phyloP scores from a whole-genome alignment of 2,797 vertebrate species.

The Pelodytes ibericus region DNA sequence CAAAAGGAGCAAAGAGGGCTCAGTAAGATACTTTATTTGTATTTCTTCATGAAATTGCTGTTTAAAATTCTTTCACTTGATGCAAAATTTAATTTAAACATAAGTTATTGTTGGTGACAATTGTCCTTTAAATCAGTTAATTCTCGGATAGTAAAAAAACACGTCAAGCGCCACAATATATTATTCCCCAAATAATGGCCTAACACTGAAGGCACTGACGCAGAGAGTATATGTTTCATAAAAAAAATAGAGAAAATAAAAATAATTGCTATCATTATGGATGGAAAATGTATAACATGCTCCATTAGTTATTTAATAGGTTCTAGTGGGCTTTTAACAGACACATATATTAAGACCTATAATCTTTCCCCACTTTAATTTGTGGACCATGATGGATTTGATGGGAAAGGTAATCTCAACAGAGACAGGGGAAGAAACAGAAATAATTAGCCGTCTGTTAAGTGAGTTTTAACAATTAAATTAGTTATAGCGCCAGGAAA shows the following conservation, averaged over 20 bases:
- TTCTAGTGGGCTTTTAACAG: constrained; percentile 30
- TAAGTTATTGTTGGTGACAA: no score
- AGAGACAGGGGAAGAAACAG: constrained; percentile 40
- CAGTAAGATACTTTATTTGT: no score
- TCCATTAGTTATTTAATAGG: constrained; percentile 49
- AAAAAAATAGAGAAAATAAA: constrained; percentile 25
- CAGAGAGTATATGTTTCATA: constrained; percentile 23
- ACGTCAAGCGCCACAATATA: not conserved
- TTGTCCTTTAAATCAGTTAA: not conserved
- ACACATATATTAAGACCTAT: constrained; percentile 34
- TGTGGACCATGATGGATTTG: constrained; percentile 27
- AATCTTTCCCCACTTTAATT: constrained; percentile 23
- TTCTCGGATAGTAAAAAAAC: not conserved
- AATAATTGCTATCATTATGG: constrained; percentile 40
- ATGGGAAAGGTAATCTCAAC: constrained; percentile 25
- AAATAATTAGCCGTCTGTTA: constrained; percentile 48
- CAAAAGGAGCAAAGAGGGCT: no score
- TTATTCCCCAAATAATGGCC: constrained; percentile 21
- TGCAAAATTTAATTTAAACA: no score
- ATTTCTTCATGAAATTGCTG: no score
- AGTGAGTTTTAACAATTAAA: constrained; percentile 29
- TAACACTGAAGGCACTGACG: not conserved
- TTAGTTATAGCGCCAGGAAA: constrained; percentile 37
- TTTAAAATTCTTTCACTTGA: no score
- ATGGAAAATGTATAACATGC: constrained; percentile 36